These are phyloP conservation scores for Machaerirhynchus nigripectus DNA, from an alignment of 2,113 vertebrate species.

Conservation along the genomic window DNA sequence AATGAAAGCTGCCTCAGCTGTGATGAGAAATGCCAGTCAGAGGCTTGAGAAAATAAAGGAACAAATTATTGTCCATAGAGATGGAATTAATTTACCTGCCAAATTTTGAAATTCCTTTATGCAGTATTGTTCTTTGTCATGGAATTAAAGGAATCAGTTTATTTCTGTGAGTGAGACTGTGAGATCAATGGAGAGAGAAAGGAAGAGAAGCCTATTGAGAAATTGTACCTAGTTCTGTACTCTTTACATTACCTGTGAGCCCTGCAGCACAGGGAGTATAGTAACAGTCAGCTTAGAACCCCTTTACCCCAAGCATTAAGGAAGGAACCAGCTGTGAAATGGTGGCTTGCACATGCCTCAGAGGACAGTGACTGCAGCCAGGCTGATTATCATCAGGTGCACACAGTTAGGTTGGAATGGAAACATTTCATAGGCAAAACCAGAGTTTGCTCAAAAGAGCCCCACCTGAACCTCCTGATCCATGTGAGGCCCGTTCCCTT, in stretches of 20 bases:
- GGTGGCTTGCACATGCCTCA: not conserved
- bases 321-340: not conserved
- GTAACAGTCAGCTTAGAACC: not conserved
- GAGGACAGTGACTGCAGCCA: not conserved
- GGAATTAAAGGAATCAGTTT: not conserved
- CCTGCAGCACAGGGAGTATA: not conserved
- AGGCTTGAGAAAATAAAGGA: not conserved
- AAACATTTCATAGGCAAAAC: not conserved
- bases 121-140: not conserved
- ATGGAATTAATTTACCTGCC: not conserved
- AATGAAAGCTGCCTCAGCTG: not conserved
- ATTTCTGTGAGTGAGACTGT: not conserved
- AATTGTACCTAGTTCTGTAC: not conserved
- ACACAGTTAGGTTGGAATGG: not conserved
- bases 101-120: not conserved
- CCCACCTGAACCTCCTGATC: not conserved
- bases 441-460: not conserved
- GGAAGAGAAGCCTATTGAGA: not conserved
- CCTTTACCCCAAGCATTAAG: not conserved
- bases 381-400: not conserved
- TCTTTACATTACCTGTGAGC: not conserved
- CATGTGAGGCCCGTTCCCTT: not conserved
- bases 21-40: not conserved
- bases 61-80: not conserved
- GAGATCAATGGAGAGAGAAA: not conserved